Conservation (phyloP, 92 coral and sea anemone species). For the Palythoa heliodiscus region DNA sequence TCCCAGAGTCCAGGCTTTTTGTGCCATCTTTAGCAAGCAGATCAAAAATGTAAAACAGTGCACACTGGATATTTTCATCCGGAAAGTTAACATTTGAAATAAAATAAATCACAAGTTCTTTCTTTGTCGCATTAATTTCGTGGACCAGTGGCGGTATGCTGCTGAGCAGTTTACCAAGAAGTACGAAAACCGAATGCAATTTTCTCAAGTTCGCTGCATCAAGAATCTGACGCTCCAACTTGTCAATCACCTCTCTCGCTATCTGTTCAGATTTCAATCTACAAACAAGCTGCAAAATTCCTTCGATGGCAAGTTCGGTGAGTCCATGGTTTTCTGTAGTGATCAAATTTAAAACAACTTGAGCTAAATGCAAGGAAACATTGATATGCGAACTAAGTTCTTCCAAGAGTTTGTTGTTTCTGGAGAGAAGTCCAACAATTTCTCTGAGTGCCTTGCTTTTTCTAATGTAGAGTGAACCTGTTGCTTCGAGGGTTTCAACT, state of each 20-base stretch:
- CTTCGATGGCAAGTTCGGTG: constrained; percentile 65
- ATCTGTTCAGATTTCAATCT: constrained; percentile 69
- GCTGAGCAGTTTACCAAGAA: constrained; percentile 78
- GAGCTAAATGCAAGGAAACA: constrained; percentile 69
- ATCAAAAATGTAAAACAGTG: constrained; percentile 67
- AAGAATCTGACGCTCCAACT: constrained; percentile 55
- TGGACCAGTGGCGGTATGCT: constrained; percentile 65
- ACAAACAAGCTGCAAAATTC: constrained; percentile 58
- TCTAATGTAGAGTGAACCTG: constrained; percentile 64
- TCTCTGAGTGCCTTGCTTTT: constrained; percentile 85
- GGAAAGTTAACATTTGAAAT: constrained; percentile 66
- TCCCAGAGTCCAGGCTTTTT: constrained; percentile 43
- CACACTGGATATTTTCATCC: constrained; percentile 68
- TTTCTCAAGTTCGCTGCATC: constrained; percentile 70
- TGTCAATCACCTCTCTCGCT: constrained; percentile 75
- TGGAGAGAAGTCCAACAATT: constrained; percentile 64
- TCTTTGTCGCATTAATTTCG: constrained; percentile 48
- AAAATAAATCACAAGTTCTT: constrained; percentile 56
- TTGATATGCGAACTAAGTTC: constrained; percentile 54
- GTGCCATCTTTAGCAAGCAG: constrained; percentile 63
- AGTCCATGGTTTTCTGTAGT: constrained; percentile 65
- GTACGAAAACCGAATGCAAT: constrained; percentile 67
- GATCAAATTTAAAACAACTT: constrained; percentile 62
- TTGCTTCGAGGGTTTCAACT: constrained; percentile 80
- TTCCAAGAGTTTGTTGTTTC: constrained; percentile 51